Percentiles rank a stretch among this genome's conserved stretches.
Conservation (phyloP, 2,888 invertebrate species). For the Deroplatys truncata region DNA sequence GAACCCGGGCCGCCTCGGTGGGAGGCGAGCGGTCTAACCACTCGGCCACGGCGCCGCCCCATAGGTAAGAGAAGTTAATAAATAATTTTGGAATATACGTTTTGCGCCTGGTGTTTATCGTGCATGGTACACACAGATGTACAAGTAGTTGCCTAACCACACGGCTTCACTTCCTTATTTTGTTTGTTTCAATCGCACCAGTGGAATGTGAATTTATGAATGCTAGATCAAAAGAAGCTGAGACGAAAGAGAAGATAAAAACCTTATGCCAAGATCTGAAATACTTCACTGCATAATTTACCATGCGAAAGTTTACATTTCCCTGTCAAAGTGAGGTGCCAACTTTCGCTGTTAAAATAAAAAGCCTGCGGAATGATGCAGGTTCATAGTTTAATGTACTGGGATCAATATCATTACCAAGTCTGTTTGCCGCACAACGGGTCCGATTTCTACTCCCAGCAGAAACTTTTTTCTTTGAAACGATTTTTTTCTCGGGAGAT, state of each 20-base stretch:
- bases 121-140: background rate
- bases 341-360: background rate
- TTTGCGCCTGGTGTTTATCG: background rate
- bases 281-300: background rate
- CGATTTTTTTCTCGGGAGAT: too few species aligned
- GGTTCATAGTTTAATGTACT: background rate
- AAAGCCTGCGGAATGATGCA: background rate
- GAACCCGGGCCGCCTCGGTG: too few species aligned
- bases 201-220: background rate
- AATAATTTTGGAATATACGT: too few species aligned
- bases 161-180: background rate
- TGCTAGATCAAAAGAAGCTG: background rate
- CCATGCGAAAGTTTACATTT: background rate
- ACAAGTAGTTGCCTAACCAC: background rate
- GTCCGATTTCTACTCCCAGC: too few species aligned
- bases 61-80: too few species aligned
- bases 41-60: too few species aligned
- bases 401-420: too few species aligned
- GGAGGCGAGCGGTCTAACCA: too few species aligned
- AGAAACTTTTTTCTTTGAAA: too few species aligned
- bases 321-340: background rate
- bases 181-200: background rate
- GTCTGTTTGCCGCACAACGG: too few species aligned
- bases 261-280: background rate
- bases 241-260: background rate